Evolutionary conservation across 2,113 vertebrate species (phyloP), one percentile per base, ranked within the genome.

Genomic region (Chloebia gouldiae): DNA sequence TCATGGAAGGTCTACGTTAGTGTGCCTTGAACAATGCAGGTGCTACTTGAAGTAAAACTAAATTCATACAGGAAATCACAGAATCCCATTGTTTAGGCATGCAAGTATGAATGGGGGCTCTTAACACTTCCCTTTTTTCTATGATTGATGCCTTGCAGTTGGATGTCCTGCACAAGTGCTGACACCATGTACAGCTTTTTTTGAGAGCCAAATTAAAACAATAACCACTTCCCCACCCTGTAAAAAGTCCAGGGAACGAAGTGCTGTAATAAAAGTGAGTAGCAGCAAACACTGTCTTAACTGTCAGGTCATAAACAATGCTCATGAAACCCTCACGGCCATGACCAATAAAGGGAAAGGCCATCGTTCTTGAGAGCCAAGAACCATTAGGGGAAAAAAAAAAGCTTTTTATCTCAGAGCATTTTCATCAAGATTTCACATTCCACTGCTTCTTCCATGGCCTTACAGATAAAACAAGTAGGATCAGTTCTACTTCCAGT

Each of bases 261-360:
- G 47, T 15, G 33, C 28, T 64, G 53, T 42, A 88, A 84, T 95
- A 81, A 80, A 96, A 85, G 37, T 64, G 81, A 96, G 78, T 24
- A 79, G 86, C 59, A 92, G 88, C 70, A 88, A 91, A 92, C 53
- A 71, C 54, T 53, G 39, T 68, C 72, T 85, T n/a, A 92, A 59
- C 53, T 76, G 54, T 68, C 81, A 91, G 68, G 50, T 50, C 88
- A 90, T 93, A 97, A 97, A 96, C 75, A 86, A 76, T 7, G n/a
- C 51, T 84, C 92, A 73, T 91, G 92, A 97, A 97, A 95, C 50
- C 86, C 64, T 93, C 88, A 63, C 2, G 4, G 56, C 33, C 71
- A 83, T 2, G 9, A 95, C 94, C 90, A 59, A 94, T 95, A 93
- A 88, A 86, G 77, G 60, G 40, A 93, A 96, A 95, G 84, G 63